These are phyloP conservation scores for Carlito syrichta DNA, from an alignment of 2,113 vertebrate genomes.

Conservation along the genomic window DNA sequence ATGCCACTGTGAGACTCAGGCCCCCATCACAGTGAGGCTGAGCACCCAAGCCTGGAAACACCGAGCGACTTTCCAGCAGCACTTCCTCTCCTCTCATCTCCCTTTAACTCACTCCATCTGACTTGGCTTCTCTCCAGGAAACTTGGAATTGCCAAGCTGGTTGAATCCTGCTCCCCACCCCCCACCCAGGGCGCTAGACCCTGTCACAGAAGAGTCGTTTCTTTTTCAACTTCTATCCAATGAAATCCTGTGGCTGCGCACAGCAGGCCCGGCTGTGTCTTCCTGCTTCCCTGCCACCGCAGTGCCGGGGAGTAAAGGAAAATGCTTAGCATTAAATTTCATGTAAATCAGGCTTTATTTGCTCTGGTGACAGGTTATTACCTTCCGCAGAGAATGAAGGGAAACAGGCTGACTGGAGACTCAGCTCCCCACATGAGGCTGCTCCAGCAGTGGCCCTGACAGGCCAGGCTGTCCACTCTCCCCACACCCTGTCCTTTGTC, in stretches of 20 bases:
- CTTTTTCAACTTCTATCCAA: slow-evolving; percentile 27
- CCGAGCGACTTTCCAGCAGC: background rate
- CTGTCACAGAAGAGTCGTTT: slow-evolving; percentile 40
- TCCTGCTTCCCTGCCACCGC: background rate
- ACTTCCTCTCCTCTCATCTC: accelerated
- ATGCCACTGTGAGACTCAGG: no score
- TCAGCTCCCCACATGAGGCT: background rate
- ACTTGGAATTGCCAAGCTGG: background rate
- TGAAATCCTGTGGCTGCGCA: background rate
- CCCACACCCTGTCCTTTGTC: background rate
- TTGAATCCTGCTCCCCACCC: background rate
- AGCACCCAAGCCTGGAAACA: background rate
- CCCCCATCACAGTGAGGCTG: background rate
- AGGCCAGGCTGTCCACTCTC: no score
- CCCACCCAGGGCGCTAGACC: background rate
- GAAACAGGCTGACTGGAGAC: background rate
- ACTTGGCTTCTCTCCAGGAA: background rate
- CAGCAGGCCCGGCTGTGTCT: background rate
- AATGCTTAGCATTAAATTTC: slow-evolving; percentile 68
- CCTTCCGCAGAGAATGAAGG: slow-evolving; percentile 58
- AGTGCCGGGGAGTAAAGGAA: slow-evolving; percentile 40
- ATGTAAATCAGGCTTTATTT: slow-evolving; percentile 77
- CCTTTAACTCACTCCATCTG: background rate
- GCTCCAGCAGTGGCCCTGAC: background rate
- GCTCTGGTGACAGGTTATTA: slow-evolving; percentile 73